A percentile compares a stretch with the other conserved stretches of the same genome.
phyloP scores from a whole-genome alignment of 2,113 vertebrate species.

The Istiophorus platypterus region DNA sequence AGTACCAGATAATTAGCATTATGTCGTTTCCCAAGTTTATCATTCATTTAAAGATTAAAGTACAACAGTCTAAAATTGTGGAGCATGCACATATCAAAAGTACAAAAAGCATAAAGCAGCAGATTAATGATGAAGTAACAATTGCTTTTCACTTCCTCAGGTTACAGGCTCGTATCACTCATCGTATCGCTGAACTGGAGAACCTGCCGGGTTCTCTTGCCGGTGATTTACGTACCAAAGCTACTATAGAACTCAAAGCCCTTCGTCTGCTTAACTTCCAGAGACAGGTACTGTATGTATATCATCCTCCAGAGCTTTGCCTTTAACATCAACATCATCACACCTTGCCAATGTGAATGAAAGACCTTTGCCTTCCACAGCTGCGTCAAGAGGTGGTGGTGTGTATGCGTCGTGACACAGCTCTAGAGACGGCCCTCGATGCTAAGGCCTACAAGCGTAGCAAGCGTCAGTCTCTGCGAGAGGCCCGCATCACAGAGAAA shows the following conservation, averaged over 20 bases:
- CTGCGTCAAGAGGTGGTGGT: constrained; percentile 97
- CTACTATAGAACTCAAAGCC: constrained; percentile 97
- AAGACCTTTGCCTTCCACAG: constrained; percentile 67
- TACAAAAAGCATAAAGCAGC: background rate
- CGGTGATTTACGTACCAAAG: constrained; percentile 97
- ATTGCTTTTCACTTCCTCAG: constrained; percentile 70
- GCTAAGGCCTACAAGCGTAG: constrained; percentile 97
- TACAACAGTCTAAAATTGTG: background rate
- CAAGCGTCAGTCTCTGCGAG: constrained; percentile 93
- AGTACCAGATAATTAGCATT: background rate
- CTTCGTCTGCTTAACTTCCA: constrained; percentile 96
- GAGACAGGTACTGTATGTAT: constrained; percentile 87
- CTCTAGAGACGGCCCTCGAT: constrained; percentile 93
- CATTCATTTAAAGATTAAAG: background rate
- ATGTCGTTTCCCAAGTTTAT: background rate
- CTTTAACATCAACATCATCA: background rate
- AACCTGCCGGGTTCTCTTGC: constrained; percentile 95
- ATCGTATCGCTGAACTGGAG: constrained; percentile 96
- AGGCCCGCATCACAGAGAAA: constrained; percentile 96
- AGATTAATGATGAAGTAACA: background rate
- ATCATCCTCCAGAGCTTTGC: background rate
- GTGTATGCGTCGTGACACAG: constrained; percentile 95
- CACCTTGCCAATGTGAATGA: background rate
- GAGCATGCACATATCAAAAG: background rate
- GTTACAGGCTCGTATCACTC: constrained; percentile 95